Percentiles rank a stretch among this genome's conserved stretches.
Conservation (phyloP, 1,140 invertebrate genomes). For the Plectrocnemia conspersa region DNA sequence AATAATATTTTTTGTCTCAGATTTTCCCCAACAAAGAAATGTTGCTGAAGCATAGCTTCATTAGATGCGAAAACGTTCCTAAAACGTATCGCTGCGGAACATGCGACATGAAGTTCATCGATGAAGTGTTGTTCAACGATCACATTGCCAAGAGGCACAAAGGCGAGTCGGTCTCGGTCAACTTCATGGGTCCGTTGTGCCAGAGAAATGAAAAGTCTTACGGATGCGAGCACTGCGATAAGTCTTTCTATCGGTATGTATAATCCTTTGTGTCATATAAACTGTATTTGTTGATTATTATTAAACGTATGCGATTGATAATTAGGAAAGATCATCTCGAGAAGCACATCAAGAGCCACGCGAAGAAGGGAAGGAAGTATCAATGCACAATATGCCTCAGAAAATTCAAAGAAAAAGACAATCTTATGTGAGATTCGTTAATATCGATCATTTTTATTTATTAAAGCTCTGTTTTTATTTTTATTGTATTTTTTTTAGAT, state of each 20-base stretch:
- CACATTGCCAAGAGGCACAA: conserved; percentile 45
- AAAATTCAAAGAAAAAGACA: conserved; percentile 52
- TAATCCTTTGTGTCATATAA: conserved; percentile 8
- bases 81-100: conserved; percentile 39
- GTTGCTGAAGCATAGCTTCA: conserved; percentile 28
- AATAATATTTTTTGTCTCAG: conserved; percentile 15
- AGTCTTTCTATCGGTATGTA: conserved; percentile 47
- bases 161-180: conserved; percentile 43
- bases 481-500: conserved; percentile 34
- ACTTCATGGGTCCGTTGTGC: conserved; percentile 39
- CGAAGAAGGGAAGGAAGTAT: conserved; percentile 45
- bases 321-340: conserved; percentile 48
- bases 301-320: conserved; percentile 6
- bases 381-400: conserved; percentile 51
- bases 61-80: conserved; percentile 30
- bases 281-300: background rate
- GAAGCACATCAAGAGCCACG: conserved; percentile 49
- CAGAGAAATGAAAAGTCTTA: conserved; percentile 39
- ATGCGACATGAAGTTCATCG: conserved; percentile 44
- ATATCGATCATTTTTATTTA: conserved; percentile 1
- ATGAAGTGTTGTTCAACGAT: conserved; percentile 47
- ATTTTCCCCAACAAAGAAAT: conserved; percentile 33
- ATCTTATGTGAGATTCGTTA: conserved; percentile 40
- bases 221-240: conserved; percentile 49
- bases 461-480: conserved; percentile 2